Percentiles rank a stretch among this genome's conserved stretches.
These are phyloP conservation scores for Esox masquinongy DNA, from an alignment of 2,797 vertebrate species.

Conservation along the genomic window DNA sequence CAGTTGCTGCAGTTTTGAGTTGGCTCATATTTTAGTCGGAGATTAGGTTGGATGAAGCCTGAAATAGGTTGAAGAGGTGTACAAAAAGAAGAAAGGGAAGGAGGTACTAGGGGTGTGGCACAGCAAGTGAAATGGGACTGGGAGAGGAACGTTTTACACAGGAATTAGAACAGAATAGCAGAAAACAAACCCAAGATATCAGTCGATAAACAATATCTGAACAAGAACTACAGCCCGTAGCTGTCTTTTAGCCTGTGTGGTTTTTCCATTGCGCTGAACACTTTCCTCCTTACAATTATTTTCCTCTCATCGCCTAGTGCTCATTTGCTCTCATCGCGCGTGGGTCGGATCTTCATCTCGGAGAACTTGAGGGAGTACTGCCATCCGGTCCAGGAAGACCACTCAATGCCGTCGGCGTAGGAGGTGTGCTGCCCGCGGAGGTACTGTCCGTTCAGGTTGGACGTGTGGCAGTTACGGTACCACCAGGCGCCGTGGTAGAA, in stretches of 20 bases:
- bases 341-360: conserved; percentile 95
- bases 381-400: conserved; percentile 99
- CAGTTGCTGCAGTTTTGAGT: too few relatives aligned
- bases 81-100: conserved; percentile 21
- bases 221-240: conserved; percentile 52
- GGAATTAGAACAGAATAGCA: conserved; percentile 42
- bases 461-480: conserved; percentile 99
- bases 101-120: conserved; percentile 33
- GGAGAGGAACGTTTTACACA: conserved; percentile 24
- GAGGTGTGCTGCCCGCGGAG: conserved; percentile 93
- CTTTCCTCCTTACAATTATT: not conserved
- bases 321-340: conserved; percentile 86
- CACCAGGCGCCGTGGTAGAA: conserved; percentile 99
- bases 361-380: conserved; percentile 98
- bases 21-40: too few relatives aligned
- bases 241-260: conserved; percentile 45
- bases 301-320: not conserved
- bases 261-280: conserved; percentile 26
- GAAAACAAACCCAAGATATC: conserved; percentile 52
- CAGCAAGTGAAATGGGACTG: conserved; percentile 35
- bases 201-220: conserved; percentile 59
- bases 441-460: conserved; percentile 98
- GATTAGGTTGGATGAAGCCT: too few relatives aligned
- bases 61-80: not conserved
- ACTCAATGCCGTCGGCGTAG: conserved; percentile 95